Evolutionary conservation across 2,797 vertebrate genomes (phyloP).

Genomic region (Odontamblyopus lacepedii): DNA sequence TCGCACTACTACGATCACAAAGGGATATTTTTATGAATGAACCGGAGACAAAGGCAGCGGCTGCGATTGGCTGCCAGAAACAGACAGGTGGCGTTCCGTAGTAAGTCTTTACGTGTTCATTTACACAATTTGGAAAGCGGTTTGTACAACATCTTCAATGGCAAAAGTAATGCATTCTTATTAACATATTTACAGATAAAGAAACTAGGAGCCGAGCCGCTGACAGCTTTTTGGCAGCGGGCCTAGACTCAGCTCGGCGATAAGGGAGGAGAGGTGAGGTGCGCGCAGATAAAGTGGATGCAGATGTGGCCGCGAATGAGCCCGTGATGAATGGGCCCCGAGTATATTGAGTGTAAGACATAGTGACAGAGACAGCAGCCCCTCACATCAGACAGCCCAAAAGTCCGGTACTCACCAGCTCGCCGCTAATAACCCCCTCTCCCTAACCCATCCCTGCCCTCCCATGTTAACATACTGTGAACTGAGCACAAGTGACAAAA

Average conservation of each 20-base stretch:
- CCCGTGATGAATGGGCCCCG: slow-evolving; percentile 55
- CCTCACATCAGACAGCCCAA: slow-evolving; percentile 47
- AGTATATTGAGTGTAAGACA: slow-evolving; percentile 52
- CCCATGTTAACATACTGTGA: slow-evolving; percentile 99
- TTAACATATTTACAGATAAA: slow-evolving; percentile 4
- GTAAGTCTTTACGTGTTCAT: neutral
- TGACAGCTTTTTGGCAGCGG: slow-evolving; percentile 30
- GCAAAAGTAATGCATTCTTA: neutral
- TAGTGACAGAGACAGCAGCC: slow-evolving; percentile 52
- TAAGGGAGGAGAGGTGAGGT: slow-evolving; percentile 40
- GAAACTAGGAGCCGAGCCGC: slow-evolving; percentile 8
- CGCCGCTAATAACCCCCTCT: slow-evolving; percentile 88
- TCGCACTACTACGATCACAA: too few relatives aligned
- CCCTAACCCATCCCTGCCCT: slow-evolving; percentile 94
- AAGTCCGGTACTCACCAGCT: slow-evolving; percentile 77
- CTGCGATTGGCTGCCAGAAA: neutral
- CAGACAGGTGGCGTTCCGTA: neutral
- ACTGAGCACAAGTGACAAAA: slow-evolving; percentile 97
- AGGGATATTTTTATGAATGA: neutral
- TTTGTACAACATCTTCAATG: neutral
- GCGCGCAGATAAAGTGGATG: slow-evolving; percentile 55
- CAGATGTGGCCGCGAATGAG: slow-evolving; percentile 51
- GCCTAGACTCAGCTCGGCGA: slow-evolving; percentile 24
- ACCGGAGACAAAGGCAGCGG: neutral
- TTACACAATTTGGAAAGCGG: neutral